These are phyloP conservation scores for Pangasius mekongensis DNA, from an alignment of 2,797 vertebrate species.

Conservation along the genomic window DNA sequence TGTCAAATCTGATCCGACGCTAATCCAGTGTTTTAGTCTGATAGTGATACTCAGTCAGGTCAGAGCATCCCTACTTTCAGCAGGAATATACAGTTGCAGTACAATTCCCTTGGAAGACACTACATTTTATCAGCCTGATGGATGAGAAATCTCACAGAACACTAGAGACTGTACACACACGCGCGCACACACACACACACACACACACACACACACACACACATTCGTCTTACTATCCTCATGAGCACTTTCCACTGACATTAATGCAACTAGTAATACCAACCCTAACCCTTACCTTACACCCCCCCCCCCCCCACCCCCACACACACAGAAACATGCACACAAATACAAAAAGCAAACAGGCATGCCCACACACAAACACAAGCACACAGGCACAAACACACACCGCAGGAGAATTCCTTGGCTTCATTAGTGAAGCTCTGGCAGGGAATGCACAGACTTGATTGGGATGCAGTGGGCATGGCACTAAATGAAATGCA, in stretches of 20 bases:
- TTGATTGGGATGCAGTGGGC: conserved; percentile 29
- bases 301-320: neutral
- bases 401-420: conserved; percentile 1
- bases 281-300: neutral
- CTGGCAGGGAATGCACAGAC: conserved; percentile 1
- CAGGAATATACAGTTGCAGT: neutral
- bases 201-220: neutral
- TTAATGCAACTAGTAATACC: neutral
- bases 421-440: conserved; percentile 31
- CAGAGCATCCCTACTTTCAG: neutral
- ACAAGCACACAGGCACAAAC: neutral
- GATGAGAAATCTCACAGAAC: conserved; percentile 4
- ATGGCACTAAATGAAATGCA: conserved; percentile 20
- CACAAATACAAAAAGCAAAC: neutral
- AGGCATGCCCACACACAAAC: neutral
- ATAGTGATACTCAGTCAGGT: neutral
- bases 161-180: neutral
- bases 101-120: neutral
- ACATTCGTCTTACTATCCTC: neutral
- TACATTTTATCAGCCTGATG: neutral
- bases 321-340: neutral
- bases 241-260: neutral
- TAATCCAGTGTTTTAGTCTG: neutral
- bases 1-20: neutral
- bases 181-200: neutral